These are phyloP conservation scores for Sebastes steindachneri DNA, from an alignment of 2,797 vertebrate species.

Conservation along the genomic window DNA sequence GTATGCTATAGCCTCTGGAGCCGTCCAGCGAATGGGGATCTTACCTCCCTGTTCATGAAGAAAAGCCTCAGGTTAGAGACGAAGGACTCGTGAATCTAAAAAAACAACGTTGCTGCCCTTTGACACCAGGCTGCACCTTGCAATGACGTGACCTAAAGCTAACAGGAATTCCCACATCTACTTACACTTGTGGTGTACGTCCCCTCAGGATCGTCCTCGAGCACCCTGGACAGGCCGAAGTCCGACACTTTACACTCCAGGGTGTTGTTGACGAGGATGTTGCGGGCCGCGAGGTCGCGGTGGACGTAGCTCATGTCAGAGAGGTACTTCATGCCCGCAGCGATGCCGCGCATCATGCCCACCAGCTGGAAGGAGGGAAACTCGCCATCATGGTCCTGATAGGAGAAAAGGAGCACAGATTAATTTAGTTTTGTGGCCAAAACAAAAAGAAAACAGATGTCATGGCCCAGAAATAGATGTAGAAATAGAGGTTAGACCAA, in stretches of 20 bases:
- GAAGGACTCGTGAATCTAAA: not conserved
- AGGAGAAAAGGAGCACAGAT: not conserved
- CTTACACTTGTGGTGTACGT: conserved; percentile 98
- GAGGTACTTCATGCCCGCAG: conserved; percentile 96
- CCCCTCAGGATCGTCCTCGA: conserved; percentile 95
- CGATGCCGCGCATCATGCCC: conserved; percentile 94
- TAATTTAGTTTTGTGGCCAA: not conserved
- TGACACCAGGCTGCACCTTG: not conserved
- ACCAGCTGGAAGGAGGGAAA: conserved; percentile 92
- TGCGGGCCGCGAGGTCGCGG: conserved; percentile 94
- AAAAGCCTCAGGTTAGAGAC: conserved; percentile 10
- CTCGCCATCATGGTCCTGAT: conserved; percentile 90
- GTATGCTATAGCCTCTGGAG: conserved; percentile 95
- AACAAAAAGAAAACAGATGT: not conserved
- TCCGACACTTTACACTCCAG: conserved; percentile 97
- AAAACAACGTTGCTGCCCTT: not conserved
- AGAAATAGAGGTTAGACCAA: too few species aligned
- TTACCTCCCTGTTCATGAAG: conserved; percentile 88
- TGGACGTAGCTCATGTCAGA: conserved; percentile 98
- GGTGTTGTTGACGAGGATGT: conserved; percentile 95
- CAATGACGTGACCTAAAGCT: not conserved
- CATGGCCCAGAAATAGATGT: not conserved
- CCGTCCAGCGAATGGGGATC: conserved; percentile 98
- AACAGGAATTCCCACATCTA: conserved; percentile 11
- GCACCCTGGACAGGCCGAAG: conserved; percentile 93